phyloP scores from a whole-genome alignment of 2,797 vertebrate species.

The Microtus agrestis region DNA sequence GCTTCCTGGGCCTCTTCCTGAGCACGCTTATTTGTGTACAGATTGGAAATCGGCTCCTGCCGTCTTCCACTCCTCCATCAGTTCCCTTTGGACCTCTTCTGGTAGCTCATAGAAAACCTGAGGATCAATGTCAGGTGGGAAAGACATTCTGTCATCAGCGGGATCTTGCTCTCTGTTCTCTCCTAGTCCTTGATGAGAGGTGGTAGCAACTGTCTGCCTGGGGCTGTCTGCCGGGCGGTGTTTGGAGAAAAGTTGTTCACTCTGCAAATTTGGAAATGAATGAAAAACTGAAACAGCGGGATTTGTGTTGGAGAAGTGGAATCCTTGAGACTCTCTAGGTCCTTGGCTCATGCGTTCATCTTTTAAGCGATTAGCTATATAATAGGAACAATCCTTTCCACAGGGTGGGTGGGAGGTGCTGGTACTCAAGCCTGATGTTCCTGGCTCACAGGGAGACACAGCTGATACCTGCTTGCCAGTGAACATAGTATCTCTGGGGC shows the following conservation, averaged over 20 bases:
- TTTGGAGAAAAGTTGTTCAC: not conserved
- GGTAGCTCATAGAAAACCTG: constrained; percentile 91
- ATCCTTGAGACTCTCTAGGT: constrained; percentile 29
- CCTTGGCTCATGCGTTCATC: constrained; percentile 19
- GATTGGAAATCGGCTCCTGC: constrained; percentile 83
- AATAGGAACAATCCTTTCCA: constrained; percentile 34
- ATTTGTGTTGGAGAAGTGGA: constrained; percentile 44
- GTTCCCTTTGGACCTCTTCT: constrained; percentile 90
- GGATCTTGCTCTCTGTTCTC: constrained; percentile 60
- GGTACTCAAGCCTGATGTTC: not conserved
- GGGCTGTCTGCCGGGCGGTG: not conserved
- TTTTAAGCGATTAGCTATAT: not conserved
- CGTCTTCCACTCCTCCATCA: constrained; percentile 92
- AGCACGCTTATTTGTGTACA: constrained; percentile 76
- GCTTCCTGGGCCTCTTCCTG: constrained; percentile 65
- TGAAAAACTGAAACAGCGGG: constrained; percentile 32
- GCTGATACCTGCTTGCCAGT: not conserved
- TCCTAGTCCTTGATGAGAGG: not conserved
- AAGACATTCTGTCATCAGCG: not conserved
- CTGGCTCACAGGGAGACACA: not conserved
- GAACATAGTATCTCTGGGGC: not conserved
- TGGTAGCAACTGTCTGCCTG: not conserved
- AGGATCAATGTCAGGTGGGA: constrained; percentile 91
- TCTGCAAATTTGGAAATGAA: constrained; percentile 71
- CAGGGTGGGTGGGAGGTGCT: not conserved